Percentiles rank a stretch among this genome's conserved stretches.
These are phyloP conservation scores for Dromas ardeola DNA, from an alignment of 2,113 vertebrate species.

Conservation along the genomic window DNA sequence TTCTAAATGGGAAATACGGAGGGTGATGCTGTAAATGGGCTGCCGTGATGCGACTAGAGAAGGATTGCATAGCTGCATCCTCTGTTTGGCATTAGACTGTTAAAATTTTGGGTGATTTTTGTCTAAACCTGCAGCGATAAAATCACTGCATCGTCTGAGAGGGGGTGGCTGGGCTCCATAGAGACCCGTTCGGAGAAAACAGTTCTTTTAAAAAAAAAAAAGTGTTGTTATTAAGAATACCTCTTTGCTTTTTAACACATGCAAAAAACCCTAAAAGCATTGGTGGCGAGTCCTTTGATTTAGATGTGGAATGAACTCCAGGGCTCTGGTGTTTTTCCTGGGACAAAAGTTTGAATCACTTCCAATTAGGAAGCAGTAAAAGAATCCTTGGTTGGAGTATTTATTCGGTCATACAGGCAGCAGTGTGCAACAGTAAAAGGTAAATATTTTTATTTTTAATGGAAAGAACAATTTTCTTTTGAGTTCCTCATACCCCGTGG, in stretches of 20 bases:
- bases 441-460: not conserved
- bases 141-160: accelerated
- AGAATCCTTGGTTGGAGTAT: not conserved
- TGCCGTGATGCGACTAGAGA: not conserved
- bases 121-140: not conserved
- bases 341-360: not conserved
- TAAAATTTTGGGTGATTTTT: not conserved
- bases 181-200: not conserved
- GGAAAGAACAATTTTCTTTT: not conserved
- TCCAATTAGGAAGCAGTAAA: not conserved
- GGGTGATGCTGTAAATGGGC: not conserved
- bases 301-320: not conserved
- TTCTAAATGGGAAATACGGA: not conserved
- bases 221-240: not conserved
- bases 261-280: not conserved
- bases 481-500: not conserved
- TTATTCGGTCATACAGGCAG: not conserved
- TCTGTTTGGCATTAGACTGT: not conserved
- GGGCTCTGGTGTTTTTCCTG: not conserved
- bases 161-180: not conserved
- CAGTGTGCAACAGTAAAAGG: not conserved
- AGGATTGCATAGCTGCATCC: not conserved
- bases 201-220: not conserved
- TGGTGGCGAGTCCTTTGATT: not conserved
- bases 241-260: not conserved